Evolutionary conservation across 2,113 vertebrate species (phyloP), one percentile per base, ranked within the genome.

Genomic region (Geothlypis trichas): DNA sequence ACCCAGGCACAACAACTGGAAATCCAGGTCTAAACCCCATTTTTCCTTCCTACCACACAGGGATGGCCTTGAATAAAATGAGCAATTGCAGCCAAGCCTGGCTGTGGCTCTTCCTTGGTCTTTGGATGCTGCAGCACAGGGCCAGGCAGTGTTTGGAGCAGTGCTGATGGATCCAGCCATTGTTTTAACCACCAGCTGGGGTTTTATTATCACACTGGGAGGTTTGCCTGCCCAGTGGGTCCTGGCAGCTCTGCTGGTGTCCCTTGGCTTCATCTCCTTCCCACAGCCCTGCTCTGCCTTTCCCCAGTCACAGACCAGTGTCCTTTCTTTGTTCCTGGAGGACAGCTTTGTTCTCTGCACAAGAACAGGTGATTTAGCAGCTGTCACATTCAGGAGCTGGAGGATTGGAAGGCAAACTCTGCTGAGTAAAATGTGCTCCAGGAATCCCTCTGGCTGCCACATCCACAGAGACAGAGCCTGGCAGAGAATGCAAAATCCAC

Each of bases 281-380:
- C 14, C 24, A 66, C 11, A 9, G 30, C 74, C 6, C 0, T 10
- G 49, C 33, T 74, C 21, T 68, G 90, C 85, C 77, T 84, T 23
- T 16, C 62, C 31, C 41, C 46, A 26, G 39, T 8, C 94, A 75
- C 88, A 68, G 71, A 65, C 62, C 71, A 13, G 47, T 39, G 23
- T 54, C 12, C 16, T 49, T 15, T 33, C 90, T 94, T 89, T 84
- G 84, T 72, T 84, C 14, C 4, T 2, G 2, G 55, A 84, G 80
- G 55, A 75, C 68, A 84, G 89, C 71, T 93, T 89, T 67, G 90
- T 66, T 92, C 89, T 78, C 62, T 46, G 78, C 55, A 41, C 42
- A 71, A 68, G 19, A 78, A 46, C 28, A 83, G 78, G 80, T 76
- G 88, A 97, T 71, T 84, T 46, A 89, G 54, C 82, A 74, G 69